These are phyloP conservation scores for Trichoplax adhaerens DNA, from an alignment of 37 sponge, comb jelly and placozoan species.

Conservation along the genomic window DNA sequence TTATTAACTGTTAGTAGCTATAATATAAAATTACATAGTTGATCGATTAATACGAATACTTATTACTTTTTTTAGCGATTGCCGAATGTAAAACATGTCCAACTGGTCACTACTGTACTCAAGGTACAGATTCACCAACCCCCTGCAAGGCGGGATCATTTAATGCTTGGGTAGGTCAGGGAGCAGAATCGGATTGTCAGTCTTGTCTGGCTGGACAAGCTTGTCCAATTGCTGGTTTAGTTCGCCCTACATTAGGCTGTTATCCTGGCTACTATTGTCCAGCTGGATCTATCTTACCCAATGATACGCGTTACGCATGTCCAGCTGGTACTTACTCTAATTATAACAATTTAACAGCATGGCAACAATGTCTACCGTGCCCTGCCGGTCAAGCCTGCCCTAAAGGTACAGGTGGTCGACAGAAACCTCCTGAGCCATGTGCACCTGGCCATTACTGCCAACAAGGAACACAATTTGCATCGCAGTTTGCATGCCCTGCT, in stretches of 20 bases:
- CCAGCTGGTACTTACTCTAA: conserved; percentile 32
- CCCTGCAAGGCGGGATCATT: conserved; percentile 12
- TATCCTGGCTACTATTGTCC: conserved; percentile 18
- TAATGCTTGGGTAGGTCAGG: no score
- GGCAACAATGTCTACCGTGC: conserved; percentile 13
- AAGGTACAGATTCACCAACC: not conserved
- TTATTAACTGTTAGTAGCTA: no score
- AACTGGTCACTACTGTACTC: conserved; percentile 19
- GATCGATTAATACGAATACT: no score
- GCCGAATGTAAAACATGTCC: conserved; percentile 1
- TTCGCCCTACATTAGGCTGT: conserved; percentile 3
- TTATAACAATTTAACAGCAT: conserved; percentile 6
- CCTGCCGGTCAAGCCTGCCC: conserved; percentile 5
- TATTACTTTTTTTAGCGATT: no score
- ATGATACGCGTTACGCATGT: not conserved
- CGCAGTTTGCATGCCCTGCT: conserved; percentile 12
- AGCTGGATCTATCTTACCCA: not conserved
- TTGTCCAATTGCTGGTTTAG: not conserved
- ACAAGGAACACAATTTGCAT: conserved; percentile 5
- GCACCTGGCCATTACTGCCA: conserved; percentile 16
- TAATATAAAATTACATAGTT: no score
- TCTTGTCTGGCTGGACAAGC: no score
- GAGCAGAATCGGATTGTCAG: no score
- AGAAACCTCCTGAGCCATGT: conserved; percentile 5
- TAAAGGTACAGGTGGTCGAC: not conserved